These are phyloP conservation scores for Atopsyche davidsoni DNA, from an alignment of 1,140 invertebrate species.

Conservation along the genomic window DNA sequence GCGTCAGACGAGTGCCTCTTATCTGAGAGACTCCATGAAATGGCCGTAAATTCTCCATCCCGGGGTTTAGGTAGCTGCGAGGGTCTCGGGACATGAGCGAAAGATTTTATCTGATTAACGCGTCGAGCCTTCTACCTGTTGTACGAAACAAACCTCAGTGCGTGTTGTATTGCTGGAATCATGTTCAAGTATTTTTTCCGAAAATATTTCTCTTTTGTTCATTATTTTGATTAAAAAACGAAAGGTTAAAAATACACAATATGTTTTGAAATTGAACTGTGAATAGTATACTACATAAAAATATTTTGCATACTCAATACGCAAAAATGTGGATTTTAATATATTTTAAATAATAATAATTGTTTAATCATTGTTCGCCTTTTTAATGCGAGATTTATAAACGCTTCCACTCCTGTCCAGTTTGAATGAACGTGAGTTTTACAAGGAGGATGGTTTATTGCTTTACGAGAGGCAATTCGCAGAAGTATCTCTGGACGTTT, in stretches of 20 bases:
- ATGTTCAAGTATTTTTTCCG: background rate
- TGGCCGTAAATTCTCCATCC: background rate
- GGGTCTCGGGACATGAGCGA: background rate
- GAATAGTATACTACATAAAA: no score
- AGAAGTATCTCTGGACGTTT: no score
- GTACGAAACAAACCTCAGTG: background rate
- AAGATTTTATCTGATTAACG: background rate
- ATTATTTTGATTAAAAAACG: background rate
- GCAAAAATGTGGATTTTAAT: no score
- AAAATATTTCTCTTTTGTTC: background rate
- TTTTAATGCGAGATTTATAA: no score
- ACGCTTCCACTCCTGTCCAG: no score
- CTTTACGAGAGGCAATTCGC: no score
- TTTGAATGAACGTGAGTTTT: no score
- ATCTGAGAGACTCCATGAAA: background rate
- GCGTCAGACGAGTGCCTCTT: background rate
- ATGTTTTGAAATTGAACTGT: background rate
- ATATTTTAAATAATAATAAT: no score
- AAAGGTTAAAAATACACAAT: background rate
- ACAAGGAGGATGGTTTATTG: no score
- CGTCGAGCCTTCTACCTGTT: conserved; percentile 1
- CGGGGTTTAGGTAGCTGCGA: no score
- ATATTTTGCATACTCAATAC: no score
- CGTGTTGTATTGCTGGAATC: background rate
- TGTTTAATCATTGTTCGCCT: no score